Evolutionary conservation across 2,888 invertebrate genomes (phyloP), one percentile per base, ranked within the genome.

Genomic region (Netelia virgata): DNA sequence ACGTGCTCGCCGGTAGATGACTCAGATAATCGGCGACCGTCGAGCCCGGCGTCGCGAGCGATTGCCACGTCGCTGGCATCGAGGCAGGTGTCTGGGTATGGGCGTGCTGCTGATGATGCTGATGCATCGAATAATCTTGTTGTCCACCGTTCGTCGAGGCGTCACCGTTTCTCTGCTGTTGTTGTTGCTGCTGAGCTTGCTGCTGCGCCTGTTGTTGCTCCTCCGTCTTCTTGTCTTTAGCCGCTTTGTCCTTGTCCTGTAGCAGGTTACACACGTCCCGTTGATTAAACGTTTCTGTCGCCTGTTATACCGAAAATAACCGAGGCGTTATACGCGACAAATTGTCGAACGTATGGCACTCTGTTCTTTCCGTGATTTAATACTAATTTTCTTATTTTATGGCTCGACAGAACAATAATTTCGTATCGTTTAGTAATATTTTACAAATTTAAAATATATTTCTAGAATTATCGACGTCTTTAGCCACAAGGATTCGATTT

Each of bases 21-120:
- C 97, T 97, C 82, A 97, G 95, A 93, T 97, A 97, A 94, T 97
- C 97, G 10, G 97, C 97, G 9, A 97, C 97, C 0, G 97, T 97
- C 0, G 97, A 96, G 75, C 97, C 97, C 8, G 95, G 95, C n/a
- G 95, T 95, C 14, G 95, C 95, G 55, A 97, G 93, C 1, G 96
- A 95, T 92, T 97, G 97, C 97, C 97, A 97, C 0, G 96, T 95
- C 0, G 96, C 94, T 1, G 95, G 95, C 94, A 95, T 94, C 28
- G 94, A 92, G 18, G 94, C 93, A 68, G 92, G 94, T 2, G 93
- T 94, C 86, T 93, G 94, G 28, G 93, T 94, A 86, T 94, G 93
- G 75, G 92, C 92, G 74, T 93, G 92, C 79, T 93, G 93, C 84
- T 94, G 93, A 86, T 93, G 92, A 74, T 93, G 91, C n/a, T 95